phyloP scores from a whole-genome alignment of 2,113 vertebrate species.

The Haemorhous mexicanus region DNA sequence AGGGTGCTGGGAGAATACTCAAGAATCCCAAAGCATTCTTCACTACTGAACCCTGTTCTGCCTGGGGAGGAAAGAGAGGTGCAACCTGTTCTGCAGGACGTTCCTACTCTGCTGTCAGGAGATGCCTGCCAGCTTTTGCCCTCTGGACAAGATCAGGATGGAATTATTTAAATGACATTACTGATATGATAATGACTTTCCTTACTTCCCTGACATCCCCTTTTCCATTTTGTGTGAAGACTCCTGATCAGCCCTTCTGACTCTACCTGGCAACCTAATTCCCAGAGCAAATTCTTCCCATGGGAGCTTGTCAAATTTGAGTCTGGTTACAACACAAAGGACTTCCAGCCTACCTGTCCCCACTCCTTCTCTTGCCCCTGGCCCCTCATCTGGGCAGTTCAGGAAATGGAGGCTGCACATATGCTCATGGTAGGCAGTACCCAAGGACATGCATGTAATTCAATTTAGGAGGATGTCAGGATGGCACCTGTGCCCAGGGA shows the following conservation, averaged over 20 bases:
- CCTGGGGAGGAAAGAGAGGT: not conserved
- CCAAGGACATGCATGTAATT: not conserved
- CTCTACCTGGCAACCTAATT: not conserved
- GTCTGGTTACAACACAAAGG: not conserved
- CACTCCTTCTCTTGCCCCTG: not conserved
- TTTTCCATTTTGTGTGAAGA: not conserved
- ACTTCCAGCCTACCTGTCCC: not conserved
- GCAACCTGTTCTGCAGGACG: not conserved
- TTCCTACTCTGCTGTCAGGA: not conserved
- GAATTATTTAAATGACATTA: not conserved
- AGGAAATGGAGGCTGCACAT: not conserved
- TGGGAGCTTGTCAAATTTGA: not conserved
- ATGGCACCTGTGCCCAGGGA: not conserved
- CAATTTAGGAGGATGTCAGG: not conserved
- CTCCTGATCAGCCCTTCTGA: not conserved
- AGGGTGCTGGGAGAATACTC: not conserved
- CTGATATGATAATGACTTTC: not conserved
- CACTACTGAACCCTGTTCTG: not conserved
- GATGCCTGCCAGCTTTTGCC: not conserved
- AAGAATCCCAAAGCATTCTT: not conserved
- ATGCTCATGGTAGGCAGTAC: not conserved
- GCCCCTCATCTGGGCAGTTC: not conserved
- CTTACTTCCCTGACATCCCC: not conserved
- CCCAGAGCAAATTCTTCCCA: fast-evolving
- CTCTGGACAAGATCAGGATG: not conserved